Evolutionary conservation across 2,113 vertebrate species (phyloP), one percentile per base, ranked within the genome.

Genomic region (Spilogale gracilis): DNA sequence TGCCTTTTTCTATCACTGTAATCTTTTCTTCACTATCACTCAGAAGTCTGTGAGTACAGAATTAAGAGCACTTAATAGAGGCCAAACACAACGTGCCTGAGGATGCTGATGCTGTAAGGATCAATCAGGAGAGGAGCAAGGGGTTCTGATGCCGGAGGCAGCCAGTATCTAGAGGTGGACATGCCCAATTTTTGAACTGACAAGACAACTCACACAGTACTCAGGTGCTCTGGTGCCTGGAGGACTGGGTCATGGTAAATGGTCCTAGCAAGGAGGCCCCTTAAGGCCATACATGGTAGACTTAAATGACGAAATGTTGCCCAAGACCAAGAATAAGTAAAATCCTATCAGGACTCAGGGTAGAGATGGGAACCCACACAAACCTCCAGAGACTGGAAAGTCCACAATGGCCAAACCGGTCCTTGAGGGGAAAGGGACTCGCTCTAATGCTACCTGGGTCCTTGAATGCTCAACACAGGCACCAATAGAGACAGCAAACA

Each of bases 61-160:
- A 89, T 82, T 93, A 96, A 96, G 52, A 1, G 56, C 63, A 71
- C 23, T 93, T 91, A 95, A 30, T 52, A 96, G 94, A 96, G 60
- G 85, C 32, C 23, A 94, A 69, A 50, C 13, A 86, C 13, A 9
- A 89, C 2, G 9, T 81, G 38, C 30, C 52, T 9, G 30, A 95
- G 23, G 50, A 32, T 82, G 54, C 0, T 32, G 50, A 93, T 80
- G 73, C 9, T 56, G 13, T 5, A 48, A 71, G 52, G 63, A 20
- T 54, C 69, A 45, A n/a, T 27, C 25, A 43, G 69, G 23, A 83
- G 52, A 88, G 43, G 8, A 27, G 7, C 2, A 17, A 17, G 23
- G 27, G 17, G 25, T 71, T 87, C 50, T 48, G 50, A 76, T 27
- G 65, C 58, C 61, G 38, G 27, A 71, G 25, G 80, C 65, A 74